Base-by-base conservation (phyloP, 2,888 invertebrate species). In the Athalia rosae region DNA sequence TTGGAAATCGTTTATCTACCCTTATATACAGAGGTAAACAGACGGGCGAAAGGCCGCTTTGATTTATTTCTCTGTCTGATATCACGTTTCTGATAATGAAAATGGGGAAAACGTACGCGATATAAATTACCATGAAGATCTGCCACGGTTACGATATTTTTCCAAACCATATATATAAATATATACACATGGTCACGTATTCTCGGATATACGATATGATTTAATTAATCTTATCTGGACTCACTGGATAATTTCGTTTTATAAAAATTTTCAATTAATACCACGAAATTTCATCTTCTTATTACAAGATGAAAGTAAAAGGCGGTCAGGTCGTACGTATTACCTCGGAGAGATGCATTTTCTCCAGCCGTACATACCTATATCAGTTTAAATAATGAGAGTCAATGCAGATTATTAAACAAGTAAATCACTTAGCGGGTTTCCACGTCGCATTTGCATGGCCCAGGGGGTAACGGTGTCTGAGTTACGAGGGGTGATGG, bases 391-490 rank as follows among this genome's bases (percentile, higher is more conserved):
- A 85, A 86, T 86, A 85, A 77, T 77, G 79, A 66, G 71, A 81
- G 79, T 83, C 85, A 80, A 84, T 86, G 83, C 80, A 82, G 82
- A 83, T 85, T 85, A 84, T 85, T 84, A 86, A 85, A 83, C 83
- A 82, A 83, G 81, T 84, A 83, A 85, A 85, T 84, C 83, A 82
- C 81, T 84, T 80, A 81, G 80, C 71, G 78, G 76, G 78, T 15
- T 74, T 48, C 50, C 43, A 28, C n/a, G 58, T 15, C 61, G 62
- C 13, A 74, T 74, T 74, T 74, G 47, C 74, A 62, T 71, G 58
- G 79, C 79, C 81, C 79, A 28, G 28, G 77, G 66, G 56, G 79
- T 62, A 77, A 80, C 81, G 83, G 64, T 48, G 73, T 43, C 47
- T 73, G 61, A 61, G 61, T 73, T 58, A 61, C 28, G 45, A 58